These are phyloP conservation scores for Knipowitschia caucasica DNA, from an alignment of 2,797 vertebrate genomes.

Conservation along the genomic window DNA sequence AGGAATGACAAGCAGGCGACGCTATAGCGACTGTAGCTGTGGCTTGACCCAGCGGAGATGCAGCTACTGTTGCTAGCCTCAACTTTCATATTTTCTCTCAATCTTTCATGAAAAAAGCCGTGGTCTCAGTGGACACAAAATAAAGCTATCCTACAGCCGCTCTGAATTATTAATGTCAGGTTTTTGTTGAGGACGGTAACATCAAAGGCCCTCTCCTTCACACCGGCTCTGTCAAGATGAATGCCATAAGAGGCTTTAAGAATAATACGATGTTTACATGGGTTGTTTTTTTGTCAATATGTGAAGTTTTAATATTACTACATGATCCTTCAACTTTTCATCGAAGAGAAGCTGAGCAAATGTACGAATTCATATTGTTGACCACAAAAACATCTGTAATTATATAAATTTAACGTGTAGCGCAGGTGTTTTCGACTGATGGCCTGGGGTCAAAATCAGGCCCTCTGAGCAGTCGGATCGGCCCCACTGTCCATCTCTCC, in stretches of 20 bases:
- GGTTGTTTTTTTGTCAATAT: background rate
- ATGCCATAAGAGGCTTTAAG: conserved; percentile 29
- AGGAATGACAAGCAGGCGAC: conserved; percentile 38
- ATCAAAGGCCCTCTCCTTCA: conserved; percentile 50
- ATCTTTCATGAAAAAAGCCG: conserved; percentile 64
- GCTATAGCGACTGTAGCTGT: conserved; percentile 38
- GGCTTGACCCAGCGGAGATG: conserved; percentile 56
- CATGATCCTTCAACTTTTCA: too few relatives aligned
- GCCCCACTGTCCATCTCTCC: too few relatives aligned
- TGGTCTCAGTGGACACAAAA: conserved; percentile 66
- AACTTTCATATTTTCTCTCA: conserved; percentile 29
- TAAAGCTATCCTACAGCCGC: conserved; percentile 64
- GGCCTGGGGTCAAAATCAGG: too few relatives aligned
- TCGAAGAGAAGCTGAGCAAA: too few relatives aligned
- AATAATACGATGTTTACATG: conserved; percentile 13
- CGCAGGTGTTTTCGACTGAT: too few relatives aligned
- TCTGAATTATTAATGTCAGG: conserved; percentile 70
- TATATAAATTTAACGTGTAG: too few relatives aligned
- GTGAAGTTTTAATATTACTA: too few relatives aligned
- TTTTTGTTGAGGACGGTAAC: conserved; percentile 62
- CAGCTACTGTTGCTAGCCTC: conserved; percentile 18
- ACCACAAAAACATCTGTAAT: too few relatives aligned
- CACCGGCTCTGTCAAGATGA: conserved; percentile 43
- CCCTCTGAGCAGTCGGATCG: too few relatives aligned
- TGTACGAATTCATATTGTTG: too few relatives aligned